Conservation (phyloP, 2,113 vertebrate species). For the Phalacrocorax aristotelis region DNA sequence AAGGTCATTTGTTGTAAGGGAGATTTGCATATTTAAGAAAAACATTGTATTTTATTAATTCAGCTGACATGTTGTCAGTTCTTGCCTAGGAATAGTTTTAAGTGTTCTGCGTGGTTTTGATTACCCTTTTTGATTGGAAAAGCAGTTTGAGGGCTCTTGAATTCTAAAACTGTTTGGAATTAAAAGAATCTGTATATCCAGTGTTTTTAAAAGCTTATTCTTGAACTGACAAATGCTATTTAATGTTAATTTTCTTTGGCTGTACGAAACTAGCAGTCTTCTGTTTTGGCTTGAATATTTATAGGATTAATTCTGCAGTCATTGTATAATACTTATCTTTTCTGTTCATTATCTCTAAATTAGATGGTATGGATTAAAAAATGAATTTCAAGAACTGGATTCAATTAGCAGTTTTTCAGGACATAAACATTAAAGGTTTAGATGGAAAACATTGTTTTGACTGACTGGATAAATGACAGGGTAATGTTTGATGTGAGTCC, state of each 20-base stretch:
- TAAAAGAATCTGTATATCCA: conserved; percentile 57
- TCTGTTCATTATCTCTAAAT: conserved; percentile 69
- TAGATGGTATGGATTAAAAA: conserved; percentile 74
- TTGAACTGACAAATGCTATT: conserved; percentile 50
- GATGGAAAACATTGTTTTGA: conserved; percentile 86
- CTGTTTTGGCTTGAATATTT: conserved; percentile 62
- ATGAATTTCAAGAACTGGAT: conserved; percentile 75
- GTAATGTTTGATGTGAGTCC: conserved; percentile 83
- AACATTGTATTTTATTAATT: conserved; percentile 13
- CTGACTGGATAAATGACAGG: conserved; percentile 84
- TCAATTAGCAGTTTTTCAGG: conserved; percentile 81
- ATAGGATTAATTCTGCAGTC: conserved; percentile 50
- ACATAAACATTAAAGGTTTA: conserved; percentile 82
- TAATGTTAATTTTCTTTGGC: conserved; percentile 59
- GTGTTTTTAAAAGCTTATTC: conserved; percentile 43
- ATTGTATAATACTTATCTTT: conserved; percentile 40
- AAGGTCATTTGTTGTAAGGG: conserved; percentile 13
- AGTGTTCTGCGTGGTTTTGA: conserved; percentile 44
- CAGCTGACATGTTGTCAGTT: conserved; percentile 28
- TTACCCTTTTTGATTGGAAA: conserved; percentile 67
- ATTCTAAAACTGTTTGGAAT: conserved; percentile 65
- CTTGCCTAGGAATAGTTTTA: conserved; percentile 55
- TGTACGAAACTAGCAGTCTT: conserved; percentile 50
- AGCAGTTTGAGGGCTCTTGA: conserved; percentile 53
- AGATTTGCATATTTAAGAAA: conserved; percentile 28